Base-by-base conservation (phyloP, 2,797 vertebrate genomes). In the Hyperoplus immaculatus region DNA sequence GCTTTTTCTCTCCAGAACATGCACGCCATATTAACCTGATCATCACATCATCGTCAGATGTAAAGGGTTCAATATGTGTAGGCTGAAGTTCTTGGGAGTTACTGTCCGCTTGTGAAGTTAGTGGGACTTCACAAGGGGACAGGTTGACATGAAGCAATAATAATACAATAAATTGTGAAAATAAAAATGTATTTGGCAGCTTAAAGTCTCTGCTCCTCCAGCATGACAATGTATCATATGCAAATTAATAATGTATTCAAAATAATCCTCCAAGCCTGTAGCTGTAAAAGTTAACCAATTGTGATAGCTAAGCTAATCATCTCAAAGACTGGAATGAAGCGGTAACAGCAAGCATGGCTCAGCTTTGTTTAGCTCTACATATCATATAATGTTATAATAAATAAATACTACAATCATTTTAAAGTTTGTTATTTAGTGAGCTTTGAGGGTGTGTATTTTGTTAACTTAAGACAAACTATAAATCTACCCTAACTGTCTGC, bases 151-250 rank as follows among this genome's bases (percentile, higher is more conserved):
- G 1, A 18, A 68, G 29, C 47, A 62, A 51, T 15, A n/a, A 16
- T 16, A 49, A 64, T 46, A 42, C 14, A 46, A 51, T 42, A 43
- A 70, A 16, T n/a, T 15, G n/a, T 65, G 68, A 60, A 55, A 66
- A 47, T n/a, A 49, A 15, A 62, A 58, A 49, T 66, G 0, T 38
- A 15, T n/a, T 29, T 47, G 54, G 53, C 45, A 50, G 12, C 18
- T 57, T 46, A 46, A 46, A 55, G 29, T 49, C 13, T 55, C 8
- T 47, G 21, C 46, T 42, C 12, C 7, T 46, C 45, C 14, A 49
- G 45, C 29, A 10, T 38, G 8, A 10, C 21, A 16, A 13, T 47
- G 36, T 36, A 11, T 55, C 7, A 55, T 14, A 45, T 4, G 18
- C n/a, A 8, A 21, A 8, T 38, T 29, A 63, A 29, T 4, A 29